Evolutionary conservation across 2,797 vertebrate genomes (phyloP).

Genomic region (Adelosebastes latens): DNA sequence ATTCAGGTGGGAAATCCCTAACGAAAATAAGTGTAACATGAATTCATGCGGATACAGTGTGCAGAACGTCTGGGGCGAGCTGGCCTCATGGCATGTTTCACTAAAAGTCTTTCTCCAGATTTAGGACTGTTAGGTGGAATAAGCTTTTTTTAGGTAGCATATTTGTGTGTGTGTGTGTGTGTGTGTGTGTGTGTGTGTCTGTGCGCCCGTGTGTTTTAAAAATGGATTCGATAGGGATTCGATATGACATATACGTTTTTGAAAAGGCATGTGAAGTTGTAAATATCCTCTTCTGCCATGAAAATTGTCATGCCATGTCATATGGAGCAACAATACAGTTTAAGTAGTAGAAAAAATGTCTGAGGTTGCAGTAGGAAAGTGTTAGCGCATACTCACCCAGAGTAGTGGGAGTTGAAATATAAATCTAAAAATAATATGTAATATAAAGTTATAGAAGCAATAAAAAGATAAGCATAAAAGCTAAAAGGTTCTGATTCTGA

Average conservation of each 20-base stretch:
- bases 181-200: not conserved
- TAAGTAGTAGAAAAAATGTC: not conserved
- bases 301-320: not conserved
- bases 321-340: not conserved
- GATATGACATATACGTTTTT: not conserved
- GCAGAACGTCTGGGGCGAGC: not conserved
- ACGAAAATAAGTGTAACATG: slow-evolving; percentile 39
- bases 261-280: not conserved
- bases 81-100: not conserved
- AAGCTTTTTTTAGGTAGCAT: not conserved
- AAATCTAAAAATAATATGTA: not conserved
- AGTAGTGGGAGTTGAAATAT: not conserved
- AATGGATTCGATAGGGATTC: not conserved
- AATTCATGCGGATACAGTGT: slow-evolving; percentile 14
- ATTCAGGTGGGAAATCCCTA: slow-evolving; percentile 49
- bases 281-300: not conserved
- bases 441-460: not conserved
- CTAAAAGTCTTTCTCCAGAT: not conserved
- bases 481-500: not conserved
- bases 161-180: not conserved
- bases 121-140: not conserved
- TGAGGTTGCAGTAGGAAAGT: not conserved
- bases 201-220: not conserved
- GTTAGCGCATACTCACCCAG: not conserved
- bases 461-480: not conserved